Evolutionary conservation across 2,797 vertebrate species (phyloP), one percentile per base, ranked within the genome.

Genomic region (Ibycter americanus): DNA sequence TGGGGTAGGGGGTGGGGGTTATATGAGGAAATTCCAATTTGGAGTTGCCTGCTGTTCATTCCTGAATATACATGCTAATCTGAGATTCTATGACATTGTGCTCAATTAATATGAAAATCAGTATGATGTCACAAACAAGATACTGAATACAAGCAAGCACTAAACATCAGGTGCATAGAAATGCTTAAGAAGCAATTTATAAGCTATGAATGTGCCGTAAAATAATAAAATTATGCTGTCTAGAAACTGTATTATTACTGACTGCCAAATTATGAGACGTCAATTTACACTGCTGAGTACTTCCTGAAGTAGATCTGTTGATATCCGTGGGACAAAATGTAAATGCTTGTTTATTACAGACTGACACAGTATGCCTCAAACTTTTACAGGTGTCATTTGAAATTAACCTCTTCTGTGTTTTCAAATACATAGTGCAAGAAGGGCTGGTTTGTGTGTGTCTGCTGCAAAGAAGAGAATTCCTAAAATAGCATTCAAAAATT

Each of bases 221-320:
- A 89, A 83, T 89, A 90, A 74, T 71, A 89, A 88, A 88, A 67
- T 73, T 55, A 40, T 73, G 42, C 79, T 90, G 47, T 80, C 76
- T 92, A 86, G 68, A 86, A 88, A 83, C n/a, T 52, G 27, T 84
- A 44, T 77, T 90, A 62, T 82, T 73, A 34, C 31, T 62, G 62
- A 54, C 84, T 59, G 49, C 56, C 56, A 44, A 29, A 84, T 91
- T 54, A 71, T 25, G 56, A 81, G 44, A 36, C 62, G 59, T 93
- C 87, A 51, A 51, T 87, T 94, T 87, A 52, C 55, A 25, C 17
- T 89, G 22, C 46, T 93, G 68, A 89, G 49, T 55, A n/a, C 62
- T 72, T 82, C 55, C 20, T 74, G 59, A 76, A 71, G 66, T 89
- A 34, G n/a, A 21, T 67, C 56, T 87, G 12, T 49, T 79, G 15